A percentile compares a stretch with the other conserved stretches of the same genome.
Conservation (phyloP, 2,888 invertebrate species). For the Nowickia ferox region DNA sequence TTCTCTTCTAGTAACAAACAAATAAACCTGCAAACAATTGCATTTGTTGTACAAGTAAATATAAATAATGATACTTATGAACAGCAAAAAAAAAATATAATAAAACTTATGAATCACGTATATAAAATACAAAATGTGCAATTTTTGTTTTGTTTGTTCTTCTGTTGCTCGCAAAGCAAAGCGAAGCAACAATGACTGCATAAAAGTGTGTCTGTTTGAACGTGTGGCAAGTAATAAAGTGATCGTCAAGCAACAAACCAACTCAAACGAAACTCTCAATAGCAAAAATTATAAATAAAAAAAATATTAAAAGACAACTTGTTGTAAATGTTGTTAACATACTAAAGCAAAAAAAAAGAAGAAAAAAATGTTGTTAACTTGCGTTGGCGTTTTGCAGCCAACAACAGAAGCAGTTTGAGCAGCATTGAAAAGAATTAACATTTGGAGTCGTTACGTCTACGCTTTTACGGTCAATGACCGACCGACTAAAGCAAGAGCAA, state of each 20-base stretch:
- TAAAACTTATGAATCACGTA: constrained; percentile 42
- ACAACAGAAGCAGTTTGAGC: constrained; percentile 64
- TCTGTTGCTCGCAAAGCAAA: not conserved
- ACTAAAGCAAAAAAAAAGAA: constrained; percentile 20
- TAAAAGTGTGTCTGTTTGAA: constrained; percentile 27
- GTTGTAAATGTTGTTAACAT: constrained; percentile 73
- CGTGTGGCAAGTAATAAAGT: constrained; percentile 59
- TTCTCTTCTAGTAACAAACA: constrained; percentile 38
- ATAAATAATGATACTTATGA: constrained; percentile 33
- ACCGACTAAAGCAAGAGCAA: constrained; percentile 78
- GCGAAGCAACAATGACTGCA: constrained; percentile 6
- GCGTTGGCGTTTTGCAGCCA: constrained; percentile 68
- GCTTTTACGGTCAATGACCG: constrained; percentile 81
- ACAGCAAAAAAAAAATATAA: constrained; percentile 20
- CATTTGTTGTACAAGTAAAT: constrained; percentile 41
- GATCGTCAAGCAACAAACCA: constrained; percentile 75
- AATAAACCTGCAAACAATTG: constrained; percentile 47
- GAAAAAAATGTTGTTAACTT: constrained; percentile 34
- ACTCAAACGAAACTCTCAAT: constrained; percentile 48
- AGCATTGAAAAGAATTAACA: constrained; percentile 74
- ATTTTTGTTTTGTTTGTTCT: constrained; percentile 16
- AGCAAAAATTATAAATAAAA: constrained; percentile 20
- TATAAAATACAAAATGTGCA: constrained; percentile 42
- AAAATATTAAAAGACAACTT: constrained; percentile 67
- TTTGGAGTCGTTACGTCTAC: constrained; percentile 79